Evolutionary conservation across 2,888 invertebrate genomes (phyloP), one percentile per base, ranked within the genome.

Genomic region (Netelia fuscicornis): DNA sequence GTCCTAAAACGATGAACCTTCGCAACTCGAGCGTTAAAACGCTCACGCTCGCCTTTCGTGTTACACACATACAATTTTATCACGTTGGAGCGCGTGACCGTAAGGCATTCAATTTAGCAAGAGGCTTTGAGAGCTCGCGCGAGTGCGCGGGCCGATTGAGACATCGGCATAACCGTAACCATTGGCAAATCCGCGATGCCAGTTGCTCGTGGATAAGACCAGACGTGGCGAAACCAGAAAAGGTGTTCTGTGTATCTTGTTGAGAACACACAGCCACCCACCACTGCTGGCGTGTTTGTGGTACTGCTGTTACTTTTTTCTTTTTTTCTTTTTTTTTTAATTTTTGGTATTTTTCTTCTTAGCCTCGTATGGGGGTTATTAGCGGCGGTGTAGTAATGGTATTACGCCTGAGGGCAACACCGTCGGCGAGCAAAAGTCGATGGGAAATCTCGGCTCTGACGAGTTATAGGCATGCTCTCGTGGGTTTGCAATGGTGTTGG

Each of bases 41-140:
- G 67, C 11, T 77, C 52, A 54, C 25, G 37, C 37, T 25, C 64
- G 37, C n/a, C 30, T 37, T 17, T 42, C 17, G 8, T 37, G 30
- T n/a, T 42, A 37, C 13, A 48, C 2, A 48, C 48, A 48, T 48
- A 48, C 48, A 48, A 13, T 48, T 68, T 48, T 48, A 23, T 68
- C 23, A 48, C 48, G 13, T 68, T 23, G 25, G 78, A 62, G 79
- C 84, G 86, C 87, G 87, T 85, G 83, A 89, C 87, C 86, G 85
- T 83, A 85, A 90, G 86, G 84, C 87, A 90, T 90, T 90, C 90
- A 91, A 91, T 92, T 91, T 91, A 91, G 92, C 90, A 91, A 92
- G 90, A 91, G 88, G 88, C 87, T 88, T 86, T 81, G 81, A 88
- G 74, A 30, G 58, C 20, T 20, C 37, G 37, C 37, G 37, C 37